phyloP scores from a whole-genome alignment of 2,888 invertebrate species.

The Deroplatys truncata region DNA sequence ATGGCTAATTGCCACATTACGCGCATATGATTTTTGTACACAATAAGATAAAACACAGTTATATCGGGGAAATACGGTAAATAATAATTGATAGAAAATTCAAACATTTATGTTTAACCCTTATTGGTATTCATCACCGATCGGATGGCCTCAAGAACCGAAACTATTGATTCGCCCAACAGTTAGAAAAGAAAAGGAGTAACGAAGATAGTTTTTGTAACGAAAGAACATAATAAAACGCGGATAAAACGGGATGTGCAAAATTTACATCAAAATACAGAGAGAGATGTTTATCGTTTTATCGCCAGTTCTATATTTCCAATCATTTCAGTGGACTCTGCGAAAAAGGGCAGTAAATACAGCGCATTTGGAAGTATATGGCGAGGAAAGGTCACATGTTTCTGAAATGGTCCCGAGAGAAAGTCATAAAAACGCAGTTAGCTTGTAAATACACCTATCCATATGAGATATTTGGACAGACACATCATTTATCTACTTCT shows the following conservation, averaged over 20 bases:
- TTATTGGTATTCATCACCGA: too few species aligned
- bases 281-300: not conserved
- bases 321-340: not conserved
- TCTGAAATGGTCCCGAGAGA: not conserved
- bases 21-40: too few species aligned
- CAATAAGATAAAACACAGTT: too few species aligned
- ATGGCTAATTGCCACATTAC: too few species aligned
- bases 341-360: not conserved
- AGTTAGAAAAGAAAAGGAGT: too few species aligned
- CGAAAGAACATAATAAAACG: too few species aligned
- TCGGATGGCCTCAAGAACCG: too few species aligned
- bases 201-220: too few species aligned
- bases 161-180: too few species aligned
- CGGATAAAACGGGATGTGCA: not conserved
- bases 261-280: not conserved
- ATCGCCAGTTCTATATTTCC: not conserved
- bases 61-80: too few species aligned
- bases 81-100: too few species aligned
- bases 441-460: not conserved
- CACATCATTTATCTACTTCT: not conserved
- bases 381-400: not conserved
- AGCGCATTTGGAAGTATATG: not conserved
- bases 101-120: too few species aligned
- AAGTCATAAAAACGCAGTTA: not conserved
- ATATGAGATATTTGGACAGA: not conserved